These are phyloP conservation scores for Pecten maximus DNA, from an alignment of 2,888 invertebrate genomes.

Conservation along the genomic window DNA sequence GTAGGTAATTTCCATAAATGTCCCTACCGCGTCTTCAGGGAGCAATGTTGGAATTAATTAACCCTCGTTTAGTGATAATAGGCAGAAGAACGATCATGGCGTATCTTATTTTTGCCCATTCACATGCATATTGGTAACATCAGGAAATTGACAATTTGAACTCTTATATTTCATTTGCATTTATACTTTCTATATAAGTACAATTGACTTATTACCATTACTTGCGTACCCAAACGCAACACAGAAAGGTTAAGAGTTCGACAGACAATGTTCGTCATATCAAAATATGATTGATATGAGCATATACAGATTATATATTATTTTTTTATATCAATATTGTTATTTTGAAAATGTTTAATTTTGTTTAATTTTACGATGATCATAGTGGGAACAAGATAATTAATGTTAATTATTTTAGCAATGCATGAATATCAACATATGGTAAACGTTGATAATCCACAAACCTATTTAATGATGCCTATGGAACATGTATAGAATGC, in stretches of 20 bases:
- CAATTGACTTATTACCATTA: not conserved
- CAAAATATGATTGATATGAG: not conserved
- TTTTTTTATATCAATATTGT: not conserved
- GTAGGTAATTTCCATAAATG: constrained; percentile 26
- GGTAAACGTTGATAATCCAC: not conserved
- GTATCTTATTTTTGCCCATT: not conserved
- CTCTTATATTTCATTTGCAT: not conserved
- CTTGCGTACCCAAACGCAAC: not conserved
- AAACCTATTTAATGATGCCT: not conserved
- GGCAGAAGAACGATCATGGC: not conserved
- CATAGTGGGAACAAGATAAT: not conserved
- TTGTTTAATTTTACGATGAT: no score
- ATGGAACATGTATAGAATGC: not conserved
- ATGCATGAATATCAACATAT: not conserved
- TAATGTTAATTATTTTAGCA: not conserved
- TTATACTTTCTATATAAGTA: not conserved
- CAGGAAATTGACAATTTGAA: not conserved
- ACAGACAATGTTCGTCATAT: not conserved
- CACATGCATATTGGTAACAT: not conserved
- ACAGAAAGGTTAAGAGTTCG: not conserved
- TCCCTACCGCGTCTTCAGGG: not conserved
- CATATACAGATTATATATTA: not conserved
- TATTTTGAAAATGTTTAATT: not conserved
- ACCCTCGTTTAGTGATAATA: not conserved
- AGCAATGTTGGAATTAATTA: not conserved